Base-by-base conservation (phyloP, 1,140 invertebrate species). In the Drosophila takahashii region DNA sequence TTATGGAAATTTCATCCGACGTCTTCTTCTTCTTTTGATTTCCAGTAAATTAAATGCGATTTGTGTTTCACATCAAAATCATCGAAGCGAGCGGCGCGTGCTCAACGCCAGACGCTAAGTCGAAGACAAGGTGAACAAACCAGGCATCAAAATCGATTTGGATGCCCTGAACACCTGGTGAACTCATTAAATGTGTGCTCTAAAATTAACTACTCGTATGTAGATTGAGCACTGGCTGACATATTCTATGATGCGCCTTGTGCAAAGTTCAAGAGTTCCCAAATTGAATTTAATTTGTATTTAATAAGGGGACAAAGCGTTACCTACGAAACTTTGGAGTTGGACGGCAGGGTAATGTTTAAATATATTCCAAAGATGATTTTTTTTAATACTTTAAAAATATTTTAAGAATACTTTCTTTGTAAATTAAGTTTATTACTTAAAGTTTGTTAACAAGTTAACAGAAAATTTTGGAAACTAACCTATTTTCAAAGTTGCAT, bases 1-100 rank as follows among this genome's bases (percentile, higher is more conserved):
- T 47, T 66, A 45, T 74, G 70, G 42, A 51, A 77, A 78, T 83
- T 81, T 74, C 78, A 77, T 66, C 34, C 41, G 48, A 39, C 64
- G 34, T 27, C 36, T 41, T 48, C 65, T 57, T 76, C 15, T 32
- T 48, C 26, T 29, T 29, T 76, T 79, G 75, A 77, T 89, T 84
- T 89, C 69, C 85, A 79, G 84, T 89, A 89, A 84, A 87, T 87
- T 84, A 84, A 87, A 87, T 87, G 76, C 77, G 84, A 89, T 89
- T 87, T 77, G 65, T 71, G 62, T 53, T 70, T 45, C 45, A 34
- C 73, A 51, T 53, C 50, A 65, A 67, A 74, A 74, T 51, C 59
- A 61, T 41, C 41, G 65, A 72, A 76, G 58, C 61, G 72, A 51
- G 54, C 37, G 54, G 61, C 58, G 47, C 78, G 72, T 79, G 47